Conservation (phyloP, 2,113 vertebrate species). For the Spilogale gracilis region DNA sequence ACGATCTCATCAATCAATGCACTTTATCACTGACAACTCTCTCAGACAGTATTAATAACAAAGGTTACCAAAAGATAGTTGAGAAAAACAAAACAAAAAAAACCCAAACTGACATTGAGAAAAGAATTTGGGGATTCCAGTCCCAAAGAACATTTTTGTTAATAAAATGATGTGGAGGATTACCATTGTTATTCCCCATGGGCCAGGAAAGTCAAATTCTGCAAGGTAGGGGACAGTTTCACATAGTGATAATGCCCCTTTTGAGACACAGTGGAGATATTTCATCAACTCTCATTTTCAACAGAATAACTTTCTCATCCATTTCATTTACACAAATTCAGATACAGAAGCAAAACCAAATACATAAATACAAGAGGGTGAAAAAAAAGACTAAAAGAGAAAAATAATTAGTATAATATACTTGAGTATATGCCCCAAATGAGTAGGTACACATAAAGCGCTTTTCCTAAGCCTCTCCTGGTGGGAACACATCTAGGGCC, state of each 20-base stretch:
- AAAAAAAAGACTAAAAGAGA: not conserved
- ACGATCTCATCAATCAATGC: not conserved
- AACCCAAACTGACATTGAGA: not conserved
- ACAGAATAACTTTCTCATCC: not conserved
- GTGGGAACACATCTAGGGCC: not conserved
- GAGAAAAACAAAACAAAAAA: not conserved
- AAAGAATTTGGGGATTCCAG: conserved; percentile 12
- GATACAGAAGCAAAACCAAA: not conserved
- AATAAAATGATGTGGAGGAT: not conserved
- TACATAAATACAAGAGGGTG: not conserved
- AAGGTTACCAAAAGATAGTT: not conserved
- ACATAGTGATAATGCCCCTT: not conserved
- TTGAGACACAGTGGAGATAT: not conserved
- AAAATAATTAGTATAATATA: not conserved
- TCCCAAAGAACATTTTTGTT: not conserved
- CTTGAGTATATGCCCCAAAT: not conserved
- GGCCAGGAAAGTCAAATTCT: not conserved
- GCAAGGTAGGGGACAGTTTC: not conserved
- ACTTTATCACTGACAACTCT: not conserved
- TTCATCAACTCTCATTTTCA: not conserved
- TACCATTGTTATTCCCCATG: not conserved
- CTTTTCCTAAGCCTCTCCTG: not conserved
- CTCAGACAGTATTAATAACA: not conserved
- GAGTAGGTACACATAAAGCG: not conserved
- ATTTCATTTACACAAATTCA: conserved; percentile 46